Base-by-base conservation (phyloP, 2,888 invertebrate genomes). In the Syrista parreyssii region DNA sequence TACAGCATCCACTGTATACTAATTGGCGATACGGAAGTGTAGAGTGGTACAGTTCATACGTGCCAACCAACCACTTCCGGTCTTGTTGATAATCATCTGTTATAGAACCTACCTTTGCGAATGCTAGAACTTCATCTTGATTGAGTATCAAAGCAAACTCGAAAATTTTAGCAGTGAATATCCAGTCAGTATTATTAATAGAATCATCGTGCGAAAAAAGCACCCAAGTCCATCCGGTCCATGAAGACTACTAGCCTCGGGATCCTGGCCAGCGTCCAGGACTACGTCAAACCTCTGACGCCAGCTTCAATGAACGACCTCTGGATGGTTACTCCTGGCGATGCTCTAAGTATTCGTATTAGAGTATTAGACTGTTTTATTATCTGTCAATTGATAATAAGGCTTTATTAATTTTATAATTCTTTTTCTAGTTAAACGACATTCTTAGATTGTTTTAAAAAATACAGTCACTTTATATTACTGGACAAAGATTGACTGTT, bases 211-310 rank as follows among this genome's bases (percentile, higher is more conserved):
- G 23, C 55, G 55, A 55, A 55, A 23, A 33, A 23, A 55, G 55
- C 55, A 23, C 23, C 55, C 55, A 55, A 23, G 55, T 55, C 55
- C 55, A 55, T 55, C 55, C 55, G 55, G 55, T 55, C 55, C 55
- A 9, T 23, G 55, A 55, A 55, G 55, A 55, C 23, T 55, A 55
- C 23, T 55, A 55, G 55, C 55, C 55, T 55, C 55, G 55, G 55
- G 55, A 55, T 55, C 55, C 55, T 55, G 89, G 89, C 88, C 69
- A n/a, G 12, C 77, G 68, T 86, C 87, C 89, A 88, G 85, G 83
- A 73, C 84, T 85, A 88, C 88, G 89, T 88, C 89, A 89, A 88
- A 80, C 83, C 83, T 87, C 87, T 88, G 88, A 89, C 88, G 89
- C 86, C 85, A 88, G 87, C 87, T 88, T 89, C 89, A 89, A 89